Base-by-base conservation (phyloP, 2,113 vertebrate genomes). In the Litocranius walleri region DNA sequence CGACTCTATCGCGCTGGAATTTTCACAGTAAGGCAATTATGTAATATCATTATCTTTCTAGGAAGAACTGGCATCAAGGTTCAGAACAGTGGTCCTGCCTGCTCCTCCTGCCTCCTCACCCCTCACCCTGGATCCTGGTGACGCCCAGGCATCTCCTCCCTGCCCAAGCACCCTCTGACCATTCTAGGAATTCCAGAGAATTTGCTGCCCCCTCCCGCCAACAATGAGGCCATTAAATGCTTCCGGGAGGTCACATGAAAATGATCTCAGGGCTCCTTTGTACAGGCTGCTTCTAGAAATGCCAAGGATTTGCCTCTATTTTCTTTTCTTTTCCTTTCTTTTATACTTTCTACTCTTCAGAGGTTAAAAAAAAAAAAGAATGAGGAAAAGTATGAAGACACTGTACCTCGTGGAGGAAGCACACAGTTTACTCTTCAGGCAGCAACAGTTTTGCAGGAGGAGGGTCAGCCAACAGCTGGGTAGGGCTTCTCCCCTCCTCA, bases 401-500 rank as follows among this genome's bases (percentile, higher is more conserved):
- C 12, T 2, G 0, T 9, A 17, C 29, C 54, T 6, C 30, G 13
- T 54, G 52, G 17, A n/a, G 7, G 21, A 52, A 36, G 15, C 1
- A 8, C 3, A 29, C 4, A 6, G 12, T 29, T 52, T 21, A 5
- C 3, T 25, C 14, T 23, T 40, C 36, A 8, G 23, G 48, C 29
- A 15, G 62, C 9, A 40, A 10, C 0, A 14, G 40, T 25, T 43
- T 1, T 8, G 71, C 14, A 40, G 1, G 15, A 56, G 19, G 50
- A 5, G 5, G 56, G n/a, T 1, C 0, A 1, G 56, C 59, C 13
- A 2, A 8, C 1, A n/a, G 84, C 7, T 15, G 62, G 11, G 3
- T 11, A 17, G 40, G 13, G 19, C 11, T 4, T 21, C 29, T 89
- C 96, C 96, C 95, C 98, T 95, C 97, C 94, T 98, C 99, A 97